phyloP scores from a whole-genome alignment of 2,113 vertebrate species.

The Leiothrix lutea region DNA sequence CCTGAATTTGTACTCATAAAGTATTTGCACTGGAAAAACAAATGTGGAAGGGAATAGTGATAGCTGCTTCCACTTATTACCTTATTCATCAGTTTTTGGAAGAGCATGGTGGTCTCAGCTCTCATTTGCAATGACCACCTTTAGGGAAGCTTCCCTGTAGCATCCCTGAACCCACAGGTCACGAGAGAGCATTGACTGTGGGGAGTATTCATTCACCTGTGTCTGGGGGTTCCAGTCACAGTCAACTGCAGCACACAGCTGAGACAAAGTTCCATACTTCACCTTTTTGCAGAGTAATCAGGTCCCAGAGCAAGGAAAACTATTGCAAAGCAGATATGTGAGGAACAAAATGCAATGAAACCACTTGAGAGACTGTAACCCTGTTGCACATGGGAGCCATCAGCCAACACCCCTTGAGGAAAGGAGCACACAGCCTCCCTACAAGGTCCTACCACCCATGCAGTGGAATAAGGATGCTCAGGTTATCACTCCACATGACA shows the following conservation, averaged over 20 bases:
- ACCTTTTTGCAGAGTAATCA: not conserved
- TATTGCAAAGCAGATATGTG: not conserved
- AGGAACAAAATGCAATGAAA: not conserved
- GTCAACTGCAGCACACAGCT: not conserved
- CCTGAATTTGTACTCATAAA: not conserved
- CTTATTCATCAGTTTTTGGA: not conserved
- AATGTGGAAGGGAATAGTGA: not conserved
- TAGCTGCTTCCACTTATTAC: not conserved
- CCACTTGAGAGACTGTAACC: not conserved
- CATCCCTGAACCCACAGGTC: not conserved
- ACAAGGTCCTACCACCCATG: accelerated
- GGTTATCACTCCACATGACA: not conserved
- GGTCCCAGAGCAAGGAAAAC: not conserved
- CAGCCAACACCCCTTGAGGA: not conserved
- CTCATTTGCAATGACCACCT: not conserved
- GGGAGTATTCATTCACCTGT: not conserved
- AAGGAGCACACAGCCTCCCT: not conserved
- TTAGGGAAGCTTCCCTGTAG: not conserved
- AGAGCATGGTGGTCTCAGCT: not conserved
- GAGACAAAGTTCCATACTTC: not conserved
- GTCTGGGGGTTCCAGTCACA: not conserved
- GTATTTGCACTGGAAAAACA: slow-evolving; percentile 16
- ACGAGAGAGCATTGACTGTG: accelerated
- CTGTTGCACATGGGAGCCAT: not conserved
- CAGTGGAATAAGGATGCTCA: not conserved